Evolutionary conservation across 1,140 invertebrate species (phyloP).

Genomic region (Hestina assimilis): DNA sequence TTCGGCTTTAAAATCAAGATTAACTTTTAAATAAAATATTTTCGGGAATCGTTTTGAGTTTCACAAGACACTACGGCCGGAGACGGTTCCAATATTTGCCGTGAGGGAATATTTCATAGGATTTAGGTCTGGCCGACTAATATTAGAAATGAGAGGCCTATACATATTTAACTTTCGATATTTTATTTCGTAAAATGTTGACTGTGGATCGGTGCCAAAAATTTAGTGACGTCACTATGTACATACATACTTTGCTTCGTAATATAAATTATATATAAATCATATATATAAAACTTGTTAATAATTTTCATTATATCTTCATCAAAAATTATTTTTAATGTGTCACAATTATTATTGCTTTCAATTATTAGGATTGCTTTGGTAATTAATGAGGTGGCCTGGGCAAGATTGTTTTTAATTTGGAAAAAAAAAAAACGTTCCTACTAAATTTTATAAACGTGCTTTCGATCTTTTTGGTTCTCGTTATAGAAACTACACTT

Average conservation of each 20-base stretch:
- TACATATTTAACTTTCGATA: slow-evolving; percentile 4
- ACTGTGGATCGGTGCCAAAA: slow-evolving; percentile 5
- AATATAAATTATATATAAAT: too few relatives aligned
- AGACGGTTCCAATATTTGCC: too few relatives aligned
- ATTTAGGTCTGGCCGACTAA: slow-evolving; percentile 1
- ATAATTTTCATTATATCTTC: slow-evolving; percentile 9
- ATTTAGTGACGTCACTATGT: neutral
- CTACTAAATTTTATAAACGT: too few relatives aligned
- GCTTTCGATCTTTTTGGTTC: too few relatives aligned
- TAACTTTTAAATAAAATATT: neutral
- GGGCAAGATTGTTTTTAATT: too few relatives aligned
- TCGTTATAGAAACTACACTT: too few relatives aligned
- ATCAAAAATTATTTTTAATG: too few relatives aligned
- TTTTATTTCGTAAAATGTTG: slow-evolving; percentile 1
- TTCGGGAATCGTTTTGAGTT: neutral
- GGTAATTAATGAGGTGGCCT: too few relatives aligned
- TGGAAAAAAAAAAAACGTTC: too few relatives aligned
- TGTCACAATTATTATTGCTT: too few relatives aligned
- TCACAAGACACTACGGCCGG: neutral
- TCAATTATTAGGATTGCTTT: too few relatives aligned
- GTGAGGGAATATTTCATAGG: neutral
- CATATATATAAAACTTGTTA: neutral
- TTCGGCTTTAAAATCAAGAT: too few relatives aligned
- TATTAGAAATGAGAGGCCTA: slow-evolving; percentile 5
- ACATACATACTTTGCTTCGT: neutral